Evolutionary conservation across 2,113 vertebrate genomes (phyloP).

Genomic region (Pteropus alecto): DNA sequence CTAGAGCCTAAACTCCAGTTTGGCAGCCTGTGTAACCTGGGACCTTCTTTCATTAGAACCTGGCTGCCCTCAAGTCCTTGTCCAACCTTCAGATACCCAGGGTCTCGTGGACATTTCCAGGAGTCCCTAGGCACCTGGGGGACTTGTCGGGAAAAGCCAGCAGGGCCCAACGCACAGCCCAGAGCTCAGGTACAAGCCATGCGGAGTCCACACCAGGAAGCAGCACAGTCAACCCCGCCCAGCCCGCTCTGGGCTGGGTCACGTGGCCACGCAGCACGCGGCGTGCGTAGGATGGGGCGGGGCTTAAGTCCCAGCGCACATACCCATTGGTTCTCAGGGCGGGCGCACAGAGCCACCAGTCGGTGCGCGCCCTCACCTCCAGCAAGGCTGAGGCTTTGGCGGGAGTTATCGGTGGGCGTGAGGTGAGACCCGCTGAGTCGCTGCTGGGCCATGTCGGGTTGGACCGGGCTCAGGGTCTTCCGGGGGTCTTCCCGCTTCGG

Average conservation of each 20-base stretch:
- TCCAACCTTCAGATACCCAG: accelerated
- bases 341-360: accelerated
- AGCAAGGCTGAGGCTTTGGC: neutral
- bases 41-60: neutral
- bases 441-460: accelerated
- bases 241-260: accelerated
- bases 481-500: accelerated
- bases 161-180: accelerated
- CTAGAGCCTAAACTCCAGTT: neutral
- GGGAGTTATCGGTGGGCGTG: neutral
- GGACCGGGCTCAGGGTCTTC: accelerated
- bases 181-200: accelerated
- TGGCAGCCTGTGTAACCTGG: neutral
- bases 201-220: accelerated
- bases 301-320: accelerated
- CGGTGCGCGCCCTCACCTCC: accelerated
- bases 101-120: accelerated
- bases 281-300: neutral
- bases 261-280: neutral
- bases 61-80: neutral
- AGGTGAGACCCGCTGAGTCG: neutral
- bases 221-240: neutral
- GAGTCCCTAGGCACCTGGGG: accelerated
- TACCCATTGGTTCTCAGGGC: slow-evolving; percentile 1
- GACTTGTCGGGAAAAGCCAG: accelerated